Evolutionary conservation across 2,797 vertebrate genomes (phyloP).

Genomic region (Microhierax caerulescens): DNA sequence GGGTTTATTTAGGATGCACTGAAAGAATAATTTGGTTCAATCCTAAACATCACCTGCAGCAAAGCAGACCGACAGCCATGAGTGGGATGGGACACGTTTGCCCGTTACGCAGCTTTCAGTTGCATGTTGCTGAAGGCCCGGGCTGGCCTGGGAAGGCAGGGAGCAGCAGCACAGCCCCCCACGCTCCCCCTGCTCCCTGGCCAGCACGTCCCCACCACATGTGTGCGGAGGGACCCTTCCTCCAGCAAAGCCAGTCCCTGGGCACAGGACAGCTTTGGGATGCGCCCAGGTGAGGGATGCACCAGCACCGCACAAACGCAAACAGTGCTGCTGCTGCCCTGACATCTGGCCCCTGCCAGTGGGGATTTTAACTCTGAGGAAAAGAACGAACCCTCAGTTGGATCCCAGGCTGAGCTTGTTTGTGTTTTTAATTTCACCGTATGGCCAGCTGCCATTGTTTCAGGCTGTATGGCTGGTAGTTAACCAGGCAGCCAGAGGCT

Average conservation of each 20-base stretch:
- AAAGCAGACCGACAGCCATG: background rate
- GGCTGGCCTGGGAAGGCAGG: background rate
- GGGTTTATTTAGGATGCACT: constrained; percentile 50
- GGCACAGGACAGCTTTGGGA: background rate
- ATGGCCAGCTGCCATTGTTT: background rate
- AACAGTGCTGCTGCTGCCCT: accelerated
- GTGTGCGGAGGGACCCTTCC: background rate
- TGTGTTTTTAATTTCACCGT: background rate
- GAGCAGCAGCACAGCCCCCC: background rate
- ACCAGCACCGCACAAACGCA: accelerated
- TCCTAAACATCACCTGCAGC: constrained; percentile 37
- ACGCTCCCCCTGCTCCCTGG: no score
- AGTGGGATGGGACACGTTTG: background rate
- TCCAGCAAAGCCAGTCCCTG: background rate
- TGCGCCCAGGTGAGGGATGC: background rate
- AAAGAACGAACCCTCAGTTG: background rate
- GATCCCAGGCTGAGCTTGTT: background rate
- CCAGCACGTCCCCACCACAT: accelerated
- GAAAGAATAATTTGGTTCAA: constrained; percentile 61
- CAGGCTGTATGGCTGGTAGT: background rate
- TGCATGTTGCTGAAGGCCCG: accelerated
- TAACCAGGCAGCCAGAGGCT: background rate
- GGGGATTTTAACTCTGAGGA: background rate
- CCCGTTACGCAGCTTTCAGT: background rate
- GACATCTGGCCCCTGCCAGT: background rate